Conservation (phyloP, 2,797 vertebrate species). For the Chaetodon trifasciatus region DNA sequence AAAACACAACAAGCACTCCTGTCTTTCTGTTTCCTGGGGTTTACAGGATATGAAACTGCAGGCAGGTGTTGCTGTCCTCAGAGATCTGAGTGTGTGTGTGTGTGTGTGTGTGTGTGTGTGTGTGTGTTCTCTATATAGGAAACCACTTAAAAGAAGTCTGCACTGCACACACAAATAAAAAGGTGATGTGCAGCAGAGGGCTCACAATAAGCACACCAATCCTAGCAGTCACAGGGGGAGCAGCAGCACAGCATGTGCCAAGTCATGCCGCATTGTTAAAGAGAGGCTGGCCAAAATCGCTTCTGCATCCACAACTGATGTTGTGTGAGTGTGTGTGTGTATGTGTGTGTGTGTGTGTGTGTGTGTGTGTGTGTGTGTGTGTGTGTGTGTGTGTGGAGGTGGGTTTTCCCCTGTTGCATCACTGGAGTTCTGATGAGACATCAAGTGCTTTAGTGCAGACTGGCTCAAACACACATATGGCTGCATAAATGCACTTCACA, state of each 20-base stretch:
- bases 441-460: slow-evolving; percentile 12
- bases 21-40: slow-evolving; percentile 55
- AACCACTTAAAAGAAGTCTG: slow-evolving; percentile 47
- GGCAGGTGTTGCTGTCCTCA: slow-evolving; percentile 63
- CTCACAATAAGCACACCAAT: slow-evolving; percentile 56
- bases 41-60: slow-evolving; percentile 70
- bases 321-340: slow-evolving; percentile 29
- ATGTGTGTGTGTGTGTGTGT: slow-evolving; percentile 5
- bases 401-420: slow-evolving; percentile 45
- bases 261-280: slow-evolving; percentile 67
- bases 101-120: slow-evolving; percentile 10
- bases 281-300: slow-evolving; percentile 54
- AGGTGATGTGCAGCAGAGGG: slow-evolving; percentile 60
- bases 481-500: slow-evolving; percentile 5
- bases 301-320: slow-evolving; percentile 28
- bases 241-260: slow-evolving; percentile 54
- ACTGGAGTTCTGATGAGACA: slow-evolving; percentile 59
- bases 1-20: slow-evolving; percentile 61
- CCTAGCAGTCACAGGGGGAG: slow-evolving; percentile 45
- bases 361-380: slow-evolving; percentile 4
- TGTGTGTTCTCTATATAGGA: slow-evolving; percentile 35
- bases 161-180: slow-evolving; percentile 61
- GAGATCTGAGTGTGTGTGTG: slow-evolving; percentile 36
- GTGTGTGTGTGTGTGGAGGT: neutral
- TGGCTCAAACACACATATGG: neutral